Percentiles rank a stretch among this genome's conserved stretches.
Conservation (phyloP, 2,113 vertebrate species). For the Choloepus hoffmanni region DNA sequence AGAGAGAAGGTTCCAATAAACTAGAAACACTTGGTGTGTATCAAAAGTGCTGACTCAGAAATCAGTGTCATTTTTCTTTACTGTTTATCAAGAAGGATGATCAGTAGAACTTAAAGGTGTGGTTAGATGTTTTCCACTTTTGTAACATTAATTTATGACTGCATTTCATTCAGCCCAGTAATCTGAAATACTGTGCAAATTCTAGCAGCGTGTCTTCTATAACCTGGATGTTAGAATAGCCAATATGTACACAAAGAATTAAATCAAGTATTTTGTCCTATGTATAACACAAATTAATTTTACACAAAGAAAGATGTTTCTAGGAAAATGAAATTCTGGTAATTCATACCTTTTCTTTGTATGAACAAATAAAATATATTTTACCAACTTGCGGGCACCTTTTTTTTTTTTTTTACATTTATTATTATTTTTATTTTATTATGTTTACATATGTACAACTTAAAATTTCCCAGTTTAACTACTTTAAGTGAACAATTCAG, state of each 20-base stretch:
- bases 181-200: conserved; percentile 86
- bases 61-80: conserved; percentile 34
- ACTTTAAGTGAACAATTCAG: too few species aligned
- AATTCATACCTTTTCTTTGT: conserved; percentile 99
- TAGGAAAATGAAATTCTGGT: conserved; percentile 96
- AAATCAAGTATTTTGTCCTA: conserved; percentile 98
- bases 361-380: conserved; percentile 99
- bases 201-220: conserved; percentile 89
- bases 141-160: conserved; percentile 89
- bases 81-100: conserved; percentile 54
- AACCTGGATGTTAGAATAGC: conserved; percentile 92
- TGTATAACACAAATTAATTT: conserved; percentile 97
- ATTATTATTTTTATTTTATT: not conserved
- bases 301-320: conserved; percentile 96
- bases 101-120: conserved; percentile 76
- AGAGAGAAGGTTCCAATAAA: conserved; percentile 59
- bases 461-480: too few species aligned
- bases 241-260: conserved; percentile 90
- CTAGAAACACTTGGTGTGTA: not conserved
- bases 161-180: conserved; percentile 93
- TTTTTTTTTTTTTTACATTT: not conserved
- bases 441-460: too few species aligned
- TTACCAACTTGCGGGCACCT: conserved; percentile 87
- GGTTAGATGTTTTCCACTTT: conserved; percentile 73
- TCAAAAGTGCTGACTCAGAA: conserved; percentile 36